phyloP scores from a whole-genome alignment of 2,797 vertebrate genomes.

The Chaenodraco wilsoni region DNA sequence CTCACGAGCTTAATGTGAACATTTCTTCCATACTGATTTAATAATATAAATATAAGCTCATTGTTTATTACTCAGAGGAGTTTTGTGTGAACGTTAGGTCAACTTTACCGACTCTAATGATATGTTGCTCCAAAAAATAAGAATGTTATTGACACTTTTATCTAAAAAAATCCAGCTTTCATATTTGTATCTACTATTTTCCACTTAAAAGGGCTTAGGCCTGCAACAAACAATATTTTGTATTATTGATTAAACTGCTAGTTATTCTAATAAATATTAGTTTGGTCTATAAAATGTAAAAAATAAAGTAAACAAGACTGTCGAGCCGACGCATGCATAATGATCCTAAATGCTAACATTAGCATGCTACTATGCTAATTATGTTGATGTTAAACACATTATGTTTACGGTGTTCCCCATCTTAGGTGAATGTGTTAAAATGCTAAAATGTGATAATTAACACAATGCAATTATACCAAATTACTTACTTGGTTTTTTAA shows the following conservation, averaged over 20 bases:
- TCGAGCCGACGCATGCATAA: background rate
- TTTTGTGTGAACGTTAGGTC: constrained; percentile 29
- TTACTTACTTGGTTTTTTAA: background rate
- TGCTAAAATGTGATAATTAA: background rate
- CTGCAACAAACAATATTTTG: background rate
- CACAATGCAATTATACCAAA: background rate
- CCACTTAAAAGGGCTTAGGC: background rate
- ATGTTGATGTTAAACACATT: background rate
- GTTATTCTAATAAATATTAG: background rate
- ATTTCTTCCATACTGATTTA: constrained; percentile 22
- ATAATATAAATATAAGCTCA: no score
- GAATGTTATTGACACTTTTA: background rate
- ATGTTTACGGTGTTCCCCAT: background rate
- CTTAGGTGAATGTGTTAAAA: no score
- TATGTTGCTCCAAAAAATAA: background rate
- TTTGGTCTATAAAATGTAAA: background rate
- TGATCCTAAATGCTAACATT: background rate
- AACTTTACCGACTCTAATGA: constrained; percentile 19
- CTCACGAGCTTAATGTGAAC: constrained; percentile 33
- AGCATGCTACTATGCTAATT: background rate
- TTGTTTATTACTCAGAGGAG: no score
- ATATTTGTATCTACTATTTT: background rate
- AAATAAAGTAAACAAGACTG: background rate
- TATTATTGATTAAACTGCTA: background rate
- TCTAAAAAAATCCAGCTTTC: background rate